phyloP scores from a whole-genome alignment of 2,888 invertebrate genomes.

The Tetrapedia diversipes region DNA sequence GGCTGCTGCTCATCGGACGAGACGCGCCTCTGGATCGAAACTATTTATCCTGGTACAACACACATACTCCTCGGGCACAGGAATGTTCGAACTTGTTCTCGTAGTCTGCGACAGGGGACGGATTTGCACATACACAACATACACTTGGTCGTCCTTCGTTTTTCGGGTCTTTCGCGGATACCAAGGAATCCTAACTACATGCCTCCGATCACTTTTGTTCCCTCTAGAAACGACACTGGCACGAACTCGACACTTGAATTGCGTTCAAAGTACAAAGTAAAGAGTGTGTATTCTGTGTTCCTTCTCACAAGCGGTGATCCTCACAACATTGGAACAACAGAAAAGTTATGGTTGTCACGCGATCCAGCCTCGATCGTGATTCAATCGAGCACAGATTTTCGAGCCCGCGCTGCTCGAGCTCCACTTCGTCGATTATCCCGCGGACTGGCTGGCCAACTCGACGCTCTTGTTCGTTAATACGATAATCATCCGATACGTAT shows the following conservation, averaged over 20 bases:
- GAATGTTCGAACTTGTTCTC: slow-evolving; percentile 27
- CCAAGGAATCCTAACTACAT: not conserved
- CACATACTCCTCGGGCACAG: slow-evolving; percentile 34
- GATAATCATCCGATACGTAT: slow-evolving; percentile 75
- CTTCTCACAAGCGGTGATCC: no score
- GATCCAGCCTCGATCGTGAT: not conserved
- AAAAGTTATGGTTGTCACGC: no score
- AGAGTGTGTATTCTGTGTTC: no score
- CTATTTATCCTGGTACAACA: slow-evolving; percentile 42
- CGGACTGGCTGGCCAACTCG: slow-evolving; percentile 61
- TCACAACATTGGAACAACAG: no score
- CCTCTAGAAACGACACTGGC: not conserved
- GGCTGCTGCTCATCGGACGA: slow-evolving; percentile 35
- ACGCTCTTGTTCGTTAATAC: slow-evolving; percentile 74
- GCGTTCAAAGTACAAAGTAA: no score
- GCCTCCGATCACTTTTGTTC: not conserved
- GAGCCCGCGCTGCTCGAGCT: slow-evolving; percentile 47
- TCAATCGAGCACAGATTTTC: slow-evolving; percentile 16
- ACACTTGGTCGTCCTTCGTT: not conserved
- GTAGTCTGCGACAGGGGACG: not conserved
- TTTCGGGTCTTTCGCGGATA: slow-evolving; percentile 4
- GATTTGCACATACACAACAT: slow-evolving; percentile 25
- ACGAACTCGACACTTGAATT: no score
- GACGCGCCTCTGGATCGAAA: slow-evolving; percentile 26
- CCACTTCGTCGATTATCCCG: slow-evolving; percentile 61